Conservation (phyloP, 37 sponge, comb jelly and placozoan species). For the Haliclona indistincta region DNA sequence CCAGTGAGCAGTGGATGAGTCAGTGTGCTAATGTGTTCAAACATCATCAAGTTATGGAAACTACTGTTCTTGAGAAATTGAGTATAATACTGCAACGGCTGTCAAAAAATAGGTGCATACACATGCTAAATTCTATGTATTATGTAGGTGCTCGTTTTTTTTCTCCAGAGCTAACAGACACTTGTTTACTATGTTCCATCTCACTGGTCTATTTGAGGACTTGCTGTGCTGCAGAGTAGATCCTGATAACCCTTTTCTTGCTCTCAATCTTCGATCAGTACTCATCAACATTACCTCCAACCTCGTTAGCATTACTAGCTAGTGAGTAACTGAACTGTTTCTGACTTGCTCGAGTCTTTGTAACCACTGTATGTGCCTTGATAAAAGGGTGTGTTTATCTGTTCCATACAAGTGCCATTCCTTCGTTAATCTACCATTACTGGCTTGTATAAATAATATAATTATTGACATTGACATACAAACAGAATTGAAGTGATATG, state of each 20-base stretch:
- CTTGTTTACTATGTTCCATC: constrained; percentile 7
- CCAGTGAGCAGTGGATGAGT: constrained; percentile 41
- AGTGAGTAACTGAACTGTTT: too few species aligned
- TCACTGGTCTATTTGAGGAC: constrained; percentile 5
- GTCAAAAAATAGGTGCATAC: constrained; percentile 46
- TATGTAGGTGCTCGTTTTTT: not conserved
- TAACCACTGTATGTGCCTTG: too few species aligned
- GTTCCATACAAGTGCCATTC: too few species aligned
- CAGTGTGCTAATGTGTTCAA: constrained; percentile 22
- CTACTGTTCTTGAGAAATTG: constrained; percentile 44
- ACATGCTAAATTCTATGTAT: not conserved
- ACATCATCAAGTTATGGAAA: not conserved
- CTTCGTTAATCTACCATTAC: too few species aligned
- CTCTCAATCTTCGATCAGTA: constrained; percentile 29
- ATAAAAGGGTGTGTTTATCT: too few species aligned
- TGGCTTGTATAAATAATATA: too few species aligned
- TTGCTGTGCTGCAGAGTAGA: not conserved
- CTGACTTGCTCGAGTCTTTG: too few species aligned
- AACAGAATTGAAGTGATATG: too few species aligned
- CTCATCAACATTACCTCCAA: too few species aligned
- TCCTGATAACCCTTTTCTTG: constrained; percentile 11
- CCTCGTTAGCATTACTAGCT: too few species aligned
- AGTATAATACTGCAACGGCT: constrained; percentile 57
- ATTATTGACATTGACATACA: too few species aligned
- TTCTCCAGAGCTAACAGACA: constrained; percentile 9